Evolutionary conservation across 2,797 vertebrate species (phyloP).

Genomic region (Enteromius trimaculatus): DNA sequence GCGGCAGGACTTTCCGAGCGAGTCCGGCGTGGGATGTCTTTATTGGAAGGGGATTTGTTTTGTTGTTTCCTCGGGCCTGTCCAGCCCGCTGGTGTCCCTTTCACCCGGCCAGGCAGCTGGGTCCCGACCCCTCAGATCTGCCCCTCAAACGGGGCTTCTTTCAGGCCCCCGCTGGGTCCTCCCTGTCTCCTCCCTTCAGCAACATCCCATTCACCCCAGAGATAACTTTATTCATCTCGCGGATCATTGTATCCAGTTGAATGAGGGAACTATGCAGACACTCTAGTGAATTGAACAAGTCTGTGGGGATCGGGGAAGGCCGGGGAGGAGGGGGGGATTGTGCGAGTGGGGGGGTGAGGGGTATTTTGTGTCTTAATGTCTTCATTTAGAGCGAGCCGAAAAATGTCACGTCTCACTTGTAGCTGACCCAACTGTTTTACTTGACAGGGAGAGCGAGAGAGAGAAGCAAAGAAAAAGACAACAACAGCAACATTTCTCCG

Average conservation of each 20-base stretch:
- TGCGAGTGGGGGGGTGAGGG: constrained; percentile 64
- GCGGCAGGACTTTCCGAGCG: constrained; percentile 71
- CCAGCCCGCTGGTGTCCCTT: constrained; percentile 92
- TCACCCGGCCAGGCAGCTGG: constrained; percentile 94
- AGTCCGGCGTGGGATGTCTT: constrained; percentile 81
- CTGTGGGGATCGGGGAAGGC: constrained; percentile 62
- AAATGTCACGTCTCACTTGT: constrained; percentile 52
- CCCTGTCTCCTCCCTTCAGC: constrained; percentile 93
- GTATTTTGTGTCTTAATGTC: constrained; percentile 90
- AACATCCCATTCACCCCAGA: constrained; percentile 94
- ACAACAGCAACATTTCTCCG: not conserved
- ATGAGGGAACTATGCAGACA: constrained; percentile 88
- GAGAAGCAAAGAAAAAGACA: not conserved
- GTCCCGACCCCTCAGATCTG: constrained; percentile 93
- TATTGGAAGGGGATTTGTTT: constrained; percentile 80
- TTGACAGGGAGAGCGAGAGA: not conserved
- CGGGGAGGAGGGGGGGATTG: constrained; percentile 55
- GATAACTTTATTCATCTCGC: constrained; percentile 99
- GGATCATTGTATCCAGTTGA: constrained; percentile 99
- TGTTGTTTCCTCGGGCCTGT: constrained; percentile 90
- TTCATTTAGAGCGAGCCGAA: constrained; percentile 70
- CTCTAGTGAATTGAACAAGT: constrained; percentile 84
- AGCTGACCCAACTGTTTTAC: constrained; percentile 53
- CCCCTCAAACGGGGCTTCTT: constrained; percentile 88
- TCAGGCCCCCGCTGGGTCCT: constrained; percentile 85